Evolutionary conservation across 2,797 vertebrate species (phyloP).

Genomic region (Galago senegalensis): DNA sequence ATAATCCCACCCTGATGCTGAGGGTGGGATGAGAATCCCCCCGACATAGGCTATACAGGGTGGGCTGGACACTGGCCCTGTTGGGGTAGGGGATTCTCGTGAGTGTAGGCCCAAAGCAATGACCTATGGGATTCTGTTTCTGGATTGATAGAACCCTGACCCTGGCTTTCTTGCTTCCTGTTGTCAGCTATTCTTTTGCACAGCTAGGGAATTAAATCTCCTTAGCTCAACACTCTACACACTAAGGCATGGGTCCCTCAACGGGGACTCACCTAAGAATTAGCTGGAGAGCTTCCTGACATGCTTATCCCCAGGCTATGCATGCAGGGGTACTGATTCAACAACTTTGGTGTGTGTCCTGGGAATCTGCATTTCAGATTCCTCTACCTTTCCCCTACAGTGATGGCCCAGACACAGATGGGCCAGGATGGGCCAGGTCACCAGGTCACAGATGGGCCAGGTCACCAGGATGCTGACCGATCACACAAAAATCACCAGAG

Average conservation of each 20-base stretch:
- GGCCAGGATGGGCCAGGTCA: background rate
- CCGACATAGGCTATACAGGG: background rate
- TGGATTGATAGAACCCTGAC: background rate
- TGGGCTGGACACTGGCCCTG: background rate
- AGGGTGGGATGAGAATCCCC: background rate
- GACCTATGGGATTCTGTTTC: background rate
- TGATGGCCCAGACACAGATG: background rate
- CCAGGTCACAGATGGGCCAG: no score
- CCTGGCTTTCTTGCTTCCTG: background rate
- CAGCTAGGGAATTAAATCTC: background rate
- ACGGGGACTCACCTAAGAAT: background rate
- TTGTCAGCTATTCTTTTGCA: background rate
- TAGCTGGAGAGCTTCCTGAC: background rate
- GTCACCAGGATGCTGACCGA: rapidly evolving
- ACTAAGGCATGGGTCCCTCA: background rate
- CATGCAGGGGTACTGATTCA: background rate
- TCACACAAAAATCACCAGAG: background rate
- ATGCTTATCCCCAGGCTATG: background rate
- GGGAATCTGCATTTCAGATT: background rate
- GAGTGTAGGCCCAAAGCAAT: background rate
- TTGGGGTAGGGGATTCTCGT: no score
- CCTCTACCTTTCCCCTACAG: background rate
- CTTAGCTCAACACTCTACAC: background rate
- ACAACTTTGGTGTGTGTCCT: background rate
- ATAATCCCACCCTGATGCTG: background rate